Conservation (phyloP, 2,888 invertebrate genomes). For the Drosophila pseudotakahashii region DNA sequence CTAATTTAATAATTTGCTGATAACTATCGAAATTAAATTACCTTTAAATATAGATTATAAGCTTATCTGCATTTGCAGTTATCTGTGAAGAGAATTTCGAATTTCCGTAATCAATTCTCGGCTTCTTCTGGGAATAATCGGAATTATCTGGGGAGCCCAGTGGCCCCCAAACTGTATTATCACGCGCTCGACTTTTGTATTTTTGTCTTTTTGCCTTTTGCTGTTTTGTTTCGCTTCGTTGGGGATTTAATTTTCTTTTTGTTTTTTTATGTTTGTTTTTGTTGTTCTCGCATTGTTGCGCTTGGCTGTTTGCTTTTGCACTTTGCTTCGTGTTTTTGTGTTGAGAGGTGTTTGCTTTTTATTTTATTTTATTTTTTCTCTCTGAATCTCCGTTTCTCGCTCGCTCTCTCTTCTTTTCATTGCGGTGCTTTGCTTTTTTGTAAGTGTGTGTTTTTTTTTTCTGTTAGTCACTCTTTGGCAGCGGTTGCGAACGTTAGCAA, state of each 20-base stretch:
- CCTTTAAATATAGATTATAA: constrained; percentile 6
- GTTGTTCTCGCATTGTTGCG: constrained; percentile 38
- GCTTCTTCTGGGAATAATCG: not conserved
- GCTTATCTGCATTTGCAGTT: not conserved
- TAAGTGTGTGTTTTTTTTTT: constrained; percentile 40
- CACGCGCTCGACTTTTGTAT: constrained; percentile 46
- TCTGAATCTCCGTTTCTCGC: constrained; percentile 22
- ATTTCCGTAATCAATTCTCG: constrained; percentile 15
- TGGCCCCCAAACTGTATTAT: constrained; percentile 62
- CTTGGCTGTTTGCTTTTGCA: constrained; percentile 62
- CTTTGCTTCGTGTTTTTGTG: constrained; percentile 46
- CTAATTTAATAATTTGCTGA: constrained; percentile 2
- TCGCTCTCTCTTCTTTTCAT: constrained; percentile 16
- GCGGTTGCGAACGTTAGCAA: constrained; percentile 62
- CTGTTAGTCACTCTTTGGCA: constrained; percentile 76
- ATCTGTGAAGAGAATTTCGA: not conserved
- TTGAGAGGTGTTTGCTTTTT: constrained; percentile 42
- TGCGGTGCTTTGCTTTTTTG: constrained; percentile 11
- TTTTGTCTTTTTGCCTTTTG: constrained; percentile 28
- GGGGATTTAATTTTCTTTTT: constrained; percentile 31
- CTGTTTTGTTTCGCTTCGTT: constrained; percentile 33
- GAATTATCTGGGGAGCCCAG: constrained; percentile 4
- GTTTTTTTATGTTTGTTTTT: constrained; percentile 25
- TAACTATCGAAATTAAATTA: not conserved
- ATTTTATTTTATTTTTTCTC: constrained; percentile 24